Conservation (phyloP, 2,888 invertebrate genomes). For the Schizotus pectinicornis region DNA sequence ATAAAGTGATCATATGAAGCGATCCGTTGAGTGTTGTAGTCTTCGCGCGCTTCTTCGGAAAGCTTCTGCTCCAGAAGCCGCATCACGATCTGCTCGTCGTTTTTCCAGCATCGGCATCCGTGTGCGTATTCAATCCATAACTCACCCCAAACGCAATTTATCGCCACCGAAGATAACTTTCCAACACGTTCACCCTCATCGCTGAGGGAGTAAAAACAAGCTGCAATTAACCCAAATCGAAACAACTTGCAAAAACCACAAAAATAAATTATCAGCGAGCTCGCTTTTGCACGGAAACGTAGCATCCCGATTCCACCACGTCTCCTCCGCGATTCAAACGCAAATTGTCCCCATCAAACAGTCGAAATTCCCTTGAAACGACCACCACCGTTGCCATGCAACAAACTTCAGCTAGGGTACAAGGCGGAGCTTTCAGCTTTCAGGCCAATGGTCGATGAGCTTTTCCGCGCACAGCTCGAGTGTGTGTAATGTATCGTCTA, state of each 20-base stretch:
- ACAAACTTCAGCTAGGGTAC: constrained; percentile 46
- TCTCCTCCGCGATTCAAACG: constrained; percentile 27
- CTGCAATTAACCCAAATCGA: constrained; percentile 32
- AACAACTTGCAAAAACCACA: constrained; percentile 30
- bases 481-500: constrained; percentile 59
- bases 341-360: constrained; percentile 37
- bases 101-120: too few species aligned
- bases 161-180: constrained; percentile 20
- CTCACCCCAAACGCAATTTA: constrained; percentile 1
- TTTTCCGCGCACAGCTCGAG: constrained; percentile 52
- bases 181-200: constrained; percentile 20
- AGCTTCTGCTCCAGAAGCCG: too few species aligned
- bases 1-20: too few species aligned
- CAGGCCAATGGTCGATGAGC: constrained; percentile 48
- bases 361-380: constrained; percentile 44
- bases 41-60: too few species aligned
- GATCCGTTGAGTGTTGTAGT: too few species aligned
- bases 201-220: constrained; percentile 24
- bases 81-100: too few species aligned
- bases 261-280: constrained; percentile 23
- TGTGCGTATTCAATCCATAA: too few species aligned
- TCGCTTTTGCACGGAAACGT: constrained; percentile 9
- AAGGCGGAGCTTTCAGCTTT: constrained; percentile 47
- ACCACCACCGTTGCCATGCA: constrained; percentile 46
- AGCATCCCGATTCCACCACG: constrained; percentile 13